Conservation (phyloP, 2,888 invertebrate species). For the Acleris sparsana region DNA sequence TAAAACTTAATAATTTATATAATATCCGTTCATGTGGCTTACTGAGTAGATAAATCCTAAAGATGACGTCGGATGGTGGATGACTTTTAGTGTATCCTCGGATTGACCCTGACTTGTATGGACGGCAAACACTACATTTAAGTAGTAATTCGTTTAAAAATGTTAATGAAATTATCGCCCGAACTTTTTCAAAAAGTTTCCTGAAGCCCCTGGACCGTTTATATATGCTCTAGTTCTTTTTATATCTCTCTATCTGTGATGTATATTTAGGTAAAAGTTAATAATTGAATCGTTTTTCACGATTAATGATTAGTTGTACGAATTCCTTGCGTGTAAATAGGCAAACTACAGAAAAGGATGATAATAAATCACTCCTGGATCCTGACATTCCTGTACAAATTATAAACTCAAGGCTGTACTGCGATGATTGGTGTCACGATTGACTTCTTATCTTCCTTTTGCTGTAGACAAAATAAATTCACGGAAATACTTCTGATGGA, state of each 20-base stretch:
- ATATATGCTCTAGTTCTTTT: slow-evolving; percentile 54
- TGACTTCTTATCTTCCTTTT: too few relatives aligned
- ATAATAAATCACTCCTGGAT: too few relatives aligned
- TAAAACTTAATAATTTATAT: slow-evolving; percentile 2
- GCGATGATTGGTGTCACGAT: too few relatives aligned
- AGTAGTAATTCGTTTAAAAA: slow-evolving; percentile 16
- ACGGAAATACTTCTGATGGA: slow-evolving; percentile 6
- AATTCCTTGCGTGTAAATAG: slow-evolving; percentile 66
- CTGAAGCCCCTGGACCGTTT: slow-evolving; percentile 6
- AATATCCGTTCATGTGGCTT: slow-evolving; percentile 9
- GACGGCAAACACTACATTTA: slow-evolving; percentile 9
- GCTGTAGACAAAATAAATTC: slow-evolving; percentile 9
- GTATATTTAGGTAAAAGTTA: slow-evolving; percentile 81
- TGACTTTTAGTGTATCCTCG: too few relatives aligned
- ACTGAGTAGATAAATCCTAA: slow-evolving; percentile 6
- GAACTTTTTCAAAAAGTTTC: slow-evolving; percentile 10
- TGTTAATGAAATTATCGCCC: slow-evolving; percentile 13
- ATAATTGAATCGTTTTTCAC: slow-evolving; percentile 67
- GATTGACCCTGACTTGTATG: neutral
- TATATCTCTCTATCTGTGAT: slow-evolving; percentile 80
- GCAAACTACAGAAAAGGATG: slow-evolving; percentile 3
- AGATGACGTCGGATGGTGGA: neutral
- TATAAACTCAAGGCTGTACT: too few relatives aligned
- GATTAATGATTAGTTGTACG: slow-evolving; percentile 62
- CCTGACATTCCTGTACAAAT: too few relatives aligned